A percentile compares a stretch with the other conserved stretches of the same genome.
These are phyloP conservation scores for Parascotia fuliginaria DNA, from an alignment of 2,888 invertebrate genomes.

Conservation along the genomic window DNA sequence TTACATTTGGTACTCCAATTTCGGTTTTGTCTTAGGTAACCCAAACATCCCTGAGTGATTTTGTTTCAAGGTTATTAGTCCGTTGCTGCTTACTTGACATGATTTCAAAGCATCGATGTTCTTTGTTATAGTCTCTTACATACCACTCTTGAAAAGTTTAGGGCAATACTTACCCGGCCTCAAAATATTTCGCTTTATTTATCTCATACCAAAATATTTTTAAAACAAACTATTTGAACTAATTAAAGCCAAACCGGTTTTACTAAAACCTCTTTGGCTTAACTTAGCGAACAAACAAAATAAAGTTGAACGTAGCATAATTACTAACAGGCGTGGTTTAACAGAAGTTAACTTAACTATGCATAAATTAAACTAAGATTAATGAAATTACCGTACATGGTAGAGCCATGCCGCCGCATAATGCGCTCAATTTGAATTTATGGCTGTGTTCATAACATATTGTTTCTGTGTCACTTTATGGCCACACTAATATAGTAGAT, in stretches of 20 bases:
- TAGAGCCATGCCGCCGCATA: slow-evolving; percentile 52
- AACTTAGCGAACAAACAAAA: slow-evolving; percentile 26
- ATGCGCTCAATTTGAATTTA: slow-evolving; percentile 58
- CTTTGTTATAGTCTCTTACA: too few relatives aligned
- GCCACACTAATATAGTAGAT: slow-evolving; percentile 5
- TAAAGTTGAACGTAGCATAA: slow-evolving; percentile 32
- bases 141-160: too few relatives aligned
- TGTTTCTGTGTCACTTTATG: slow-evolving; percentile 9
- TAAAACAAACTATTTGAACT: not conserved
- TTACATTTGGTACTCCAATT: too few relatives aligned
- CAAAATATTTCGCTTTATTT: too few relatives aligned
- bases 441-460: slow-evolving; percentile 17
- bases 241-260: not conserved
- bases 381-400: slow-evolving; percentile 56
- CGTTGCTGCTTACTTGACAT: too few relatives aligned
- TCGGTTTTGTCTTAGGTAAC: too few relatives aligned
- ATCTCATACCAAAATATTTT: too few relatives aligned
- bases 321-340: slow-evolving; percentile 36
- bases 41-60: too few relatives aligned
- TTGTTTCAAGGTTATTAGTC: too few relatives aligned
- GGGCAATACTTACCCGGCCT: too few relatives aligned
- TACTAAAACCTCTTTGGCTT: not conserved
- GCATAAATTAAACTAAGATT: slow-evolving; percentile 61
- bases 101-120: too few relatives aligned
- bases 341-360: slow-evolving; percentile 47